These are phyloP conservation scores for Phortica variegata DNA, from an alignment of 1,140 invertebrate species.

Conservation along the genomic window DNA sequence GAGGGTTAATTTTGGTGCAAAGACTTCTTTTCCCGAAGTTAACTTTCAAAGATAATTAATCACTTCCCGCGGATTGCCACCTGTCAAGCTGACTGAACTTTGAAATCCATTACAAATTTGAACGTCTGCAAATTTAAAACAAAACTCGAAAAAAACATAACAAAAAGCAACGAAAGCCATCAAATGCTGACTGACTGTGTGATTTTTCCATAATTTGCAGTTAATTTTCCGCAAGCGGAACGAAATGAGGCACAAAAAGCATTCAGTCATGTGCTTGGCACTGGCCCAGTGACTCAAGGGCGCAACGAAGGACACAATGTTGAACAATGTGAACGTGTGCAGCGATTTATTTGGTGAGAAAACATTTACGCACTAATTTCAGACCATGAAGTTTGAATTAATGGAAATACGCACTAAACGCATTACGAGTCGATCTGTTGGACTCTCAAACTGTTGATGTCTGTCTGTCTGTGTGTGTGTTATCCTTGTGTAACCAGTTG, in stretches of 20 bases:
- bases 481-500: conserved; percentile 40
- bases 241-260: conserved; percentile 44
- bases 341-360: conserved; percentile 53
- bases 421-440: conserved; percentile 28
- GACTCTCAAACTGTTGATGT: too few species aligned
- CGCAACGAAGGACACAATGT: not conserved
- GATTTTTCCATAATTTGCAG: conserved; percentile 44
- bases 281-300: not conserved
- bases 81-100: conserved; percentile 27
- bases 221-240: conserved; percentile 51
- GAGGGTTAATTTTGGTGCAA: too few species aligned
- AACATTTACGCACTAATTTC: conserved; percentile 57
- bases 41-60: too few species aligned
- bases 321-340: conserved; percentile 1
- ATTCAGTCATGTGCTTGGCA: not conserved
- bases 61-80: too few species aligned
- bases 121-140: conserved; percentile 32
- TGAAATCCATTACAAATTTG: conserved; percentile 44
- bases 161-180: not conserved
- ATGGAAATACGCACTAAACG: conserved; percentile 18
- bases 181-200: conserved; percentile 3
- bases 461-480: too few species aligned
- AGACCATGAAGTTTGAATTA: conserved; percentile 18
- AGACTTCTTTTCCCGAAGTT: too few species aligned
- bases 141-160: not conserved